Evolutionary conservation across 2,797 vertebrate genomes (phyloP).

Genomic region (Mormyrus hasselquistii): DNA sequence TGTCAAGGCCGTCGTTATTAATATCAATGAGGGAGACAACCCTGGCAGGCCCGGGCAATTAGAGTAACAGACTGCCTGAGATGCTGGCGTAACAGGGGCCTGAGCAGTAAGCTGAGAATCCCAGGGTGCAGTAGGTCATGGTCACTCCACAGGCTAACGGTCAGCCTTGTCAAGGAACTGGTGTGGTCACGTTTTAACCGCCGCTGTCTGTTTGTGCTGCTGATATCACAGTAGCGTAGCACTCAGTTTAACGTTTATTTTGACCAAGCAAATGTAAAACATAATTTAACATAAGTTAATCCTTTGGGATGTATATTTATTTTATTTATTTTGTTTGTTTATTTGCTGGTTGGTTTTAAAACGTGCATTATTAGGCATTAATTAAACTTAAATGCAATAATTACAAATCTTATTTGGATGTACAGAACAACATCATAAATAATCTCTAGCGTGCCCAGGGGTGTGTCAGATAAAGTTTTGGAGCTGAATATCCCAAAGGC

Average conservation of each 20-base stretch:
- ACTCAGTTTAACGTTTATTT: background rate
- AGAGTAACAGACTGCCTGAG: background rate
- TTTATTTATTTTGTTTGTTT: background rate
- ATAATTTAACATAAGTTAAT: background rate
- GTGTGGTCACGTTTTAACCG: background rate
- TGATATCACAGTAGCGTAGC: background rate
- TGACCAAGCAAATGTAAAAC: background rate
- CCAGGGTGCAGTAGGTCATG: background rate
- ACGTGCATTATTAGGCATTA: background rate
- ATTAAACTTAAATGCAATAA: background rate
- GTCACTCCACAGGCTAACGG: background rate
- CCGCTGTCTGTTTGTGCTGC: background rate
- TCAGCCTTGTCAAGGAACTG: background rate
- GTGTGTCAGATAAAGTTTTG: background rate
- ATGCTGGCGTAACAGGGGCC: background rate
- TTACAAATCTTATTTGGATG: background rate
- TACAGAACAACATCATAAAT: background rate
- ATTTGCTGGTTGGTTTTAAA: background rate
- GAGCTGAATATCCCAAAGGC: background rate
- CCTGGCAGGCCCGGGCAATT: background rate
- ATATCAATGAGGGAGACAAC: conserved; percentile 1
- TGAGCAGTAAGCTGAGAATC: background rate
- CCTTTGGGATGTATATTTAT: background rate
- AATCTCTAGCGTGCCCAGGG: background rate
- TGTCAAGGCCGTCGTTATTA: background rate